Evolutionary conservation across 35 echinoderm and acorn worm genomes (phyloP).

Genomic region (Ophiothrix spiculata): DNA sequence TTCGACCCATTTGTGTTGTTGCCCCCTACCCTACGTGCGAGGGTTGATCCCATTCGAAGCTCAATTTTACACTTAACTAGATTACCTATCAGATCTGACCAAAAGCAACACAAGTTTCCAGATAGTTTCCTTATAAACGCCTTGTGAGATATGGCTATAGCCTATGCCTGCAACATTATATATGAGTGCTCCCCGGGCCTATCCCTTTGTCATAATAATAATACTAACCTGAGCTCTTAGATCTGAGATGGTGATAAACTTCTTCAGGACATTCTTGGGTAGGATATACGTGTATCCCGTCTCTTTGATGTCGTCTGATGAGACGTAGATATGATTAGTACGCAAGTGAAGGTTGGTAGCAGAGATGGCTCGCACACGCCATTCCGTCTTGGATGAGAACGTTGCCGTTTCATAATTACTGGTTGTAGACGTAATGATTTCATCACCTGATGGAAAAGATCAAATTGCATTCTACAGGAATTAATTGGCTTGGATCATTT

Average conservation of each 20-base stretch:
- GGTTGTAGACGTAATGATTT: conserved; percentile 98
- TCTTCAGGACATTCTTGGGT: conserved; percentile 99
- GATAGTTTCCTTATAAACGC: too few relatives aligned
- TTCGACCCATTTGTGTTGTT: too few relatives aligned
- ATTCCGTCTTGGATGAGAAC: conserved; percentile 95
- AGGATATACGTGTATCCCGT: conserved; percentile 98
- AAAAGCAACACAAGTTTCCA: too few relatives aligned
- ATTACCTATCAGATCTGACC: too few relatives aligned
- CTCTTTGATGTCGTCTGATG: conserved; percentile 98
- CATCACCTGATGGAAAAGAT: conserved; percentile 60
- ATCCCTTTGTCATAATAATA: too few relatives aligned
- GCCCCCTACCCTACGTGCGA: too few relatives aligned
- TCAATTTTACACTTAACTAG: too few relatives aligned
- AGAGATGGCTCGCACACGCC: conserved; percentile 86
- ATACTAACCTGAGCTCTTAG: conserved; percentile 89
- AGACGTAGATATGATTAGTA: conserved; percentile 99
- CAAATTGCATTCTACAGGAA: neutral
- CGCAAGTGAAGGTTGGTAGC: conserved; percentile 94
- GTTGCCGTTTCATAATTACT: conserved; percentile 98
- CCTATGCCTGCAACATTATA: too few relatives aligned
- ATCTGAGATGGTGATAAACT: conserved; percentile 97
- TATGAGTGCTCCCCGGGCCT: too few relatives aligned
- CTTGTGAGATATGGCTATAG: too few relatives aligned
- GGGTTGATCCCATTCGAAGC: too few relatives aligned
- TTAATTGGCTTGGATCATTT: neutral